Percentiles rank a stretch among this genome's conserved stretches.
Conservation (phyloP, 1,140 invertebrate genomes). For the Achroia grisella region DNA sequence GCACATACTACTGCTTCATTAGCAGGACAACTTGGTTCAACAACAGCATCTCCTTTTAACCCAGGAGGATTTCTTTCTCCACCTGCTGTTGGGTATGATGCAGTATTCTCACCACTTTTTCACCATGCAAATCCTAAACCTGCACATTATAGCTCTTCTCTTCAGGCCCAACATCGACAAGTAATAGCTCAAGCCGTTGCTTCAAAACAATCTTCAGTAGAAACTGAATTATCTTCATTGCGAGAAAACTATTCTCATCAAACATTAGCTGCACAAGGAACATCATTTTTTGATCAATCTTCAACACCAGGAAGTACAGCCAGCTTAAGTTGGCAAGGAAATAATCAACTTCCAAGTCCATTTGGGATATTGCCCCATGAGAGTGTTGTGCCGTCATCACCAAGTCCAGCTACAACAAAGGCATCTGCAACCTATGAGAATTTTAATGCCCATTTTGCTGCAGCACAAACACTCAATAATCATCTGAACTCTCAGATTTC, state of each 20-base stretch:
- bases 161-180: constrained; percentile 75
- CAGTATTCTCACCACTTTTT: constrained; percentile 82
- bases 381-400: constrained; percentile 80
- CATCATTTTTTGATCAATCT: constrained; percentile 78
- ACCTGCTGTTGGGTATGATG: constrained; percentile 80
- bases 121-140: constrained; percentile 80
- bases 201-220: constrained; percentile 74
- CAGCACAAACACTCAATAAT: constrained; percentile 77
- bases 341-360: constrained; percentile 79
- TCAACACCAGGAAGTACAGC: constrained; percentile 72
- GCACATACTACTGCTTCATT: constrained; percentile 76
- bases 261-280: constrained; percentile 66
- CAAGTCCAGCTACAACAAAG: constrained; percentile 75
- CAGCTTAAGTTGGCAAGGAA: constrained; percentile 78
- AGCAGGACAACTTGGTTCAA: constrained; percentile 74
- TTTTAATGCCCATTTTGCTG: constrained; percentile 79
- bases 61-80: constrained; percentile 81
- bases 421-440: constrained; percentile 77
- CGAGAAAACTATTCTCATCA: constrained; percentile 77
- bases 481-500: constrained; percentile 77
- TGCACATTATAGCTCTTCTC: constrained; percentile 75
- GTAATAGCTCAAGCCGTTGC: constrained; percentile 71
- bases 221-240: constrained; percentile 74
- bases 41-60: constrained; percentile 78
- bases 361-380: constrained; percentile 86